These are phyloP conservation scores for Nemotelus nigrinus DNA, from an alignment of 2,888 invertebrate species.

Conservation along the genomic window DNA sequence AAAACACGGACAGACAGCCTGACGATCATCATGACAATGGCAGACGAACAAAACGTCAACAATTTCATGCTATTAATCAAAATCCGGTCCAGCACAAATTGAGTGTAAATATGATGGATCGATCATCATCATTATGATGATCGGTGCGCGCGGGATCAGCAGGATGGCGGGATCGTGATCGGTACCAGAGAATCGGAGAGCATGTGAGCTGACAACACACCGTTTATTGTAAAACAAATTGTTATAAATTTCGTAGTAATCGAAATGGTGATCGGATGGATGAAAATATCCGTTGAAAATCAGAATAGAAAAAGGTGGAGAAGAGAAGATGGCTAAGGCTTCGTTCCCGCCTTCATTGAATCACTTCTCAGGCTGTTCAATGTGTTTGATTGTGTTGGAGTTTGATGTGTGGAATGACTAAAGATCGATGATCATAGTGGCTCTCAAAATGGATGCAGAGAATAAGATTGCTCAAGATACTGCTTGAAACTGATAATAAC, in stretches of 20 bases:
- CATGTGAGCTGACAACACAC: conserved; percentile 1
- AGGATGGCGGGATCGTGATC: no score
- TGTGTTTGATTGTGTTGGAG: background rate
- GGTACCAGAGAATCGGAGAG: no score
- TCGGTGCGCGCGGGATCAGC: background rate
- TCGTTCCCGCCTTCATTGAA: conserved; percentile 13
- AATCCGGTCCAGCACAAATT: conserved; percentile 47
- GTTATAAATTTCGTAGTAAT: conserved; percentile 46
- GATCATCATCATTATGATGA: conserved; percentile 43
- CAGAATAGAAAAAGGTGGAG: background rate
- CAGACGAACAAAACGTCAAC: conserved; percentile 21
- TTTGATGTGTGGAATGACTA: background rate
- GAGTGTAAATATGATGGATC: conserved; percentile 52
- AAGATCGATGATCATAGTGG: background rate
- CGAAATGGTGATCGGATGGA: background rate
- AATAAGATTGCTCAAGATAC: no score
- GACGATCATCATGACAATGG: conserved; percentile 33
- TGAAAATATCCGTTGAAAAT: background rate
- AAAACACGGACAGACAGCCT: conserved; percentile 27
- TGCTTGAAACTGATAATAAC: no score
- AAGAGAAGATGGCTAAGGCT: background rate
- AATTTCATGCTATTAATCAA: conserved; percentile 48
- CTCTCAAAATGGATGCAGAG: background rate
- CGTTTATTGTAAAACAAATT: conserved; percentile 49
- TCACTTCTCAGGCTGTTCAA: background rate